Percentiles rank a stretch among this genome's conserved stretches.
Conservation (phyloP, 2,113 vertebrate genomes). For the Tachuris rubrigastra region DNA sequence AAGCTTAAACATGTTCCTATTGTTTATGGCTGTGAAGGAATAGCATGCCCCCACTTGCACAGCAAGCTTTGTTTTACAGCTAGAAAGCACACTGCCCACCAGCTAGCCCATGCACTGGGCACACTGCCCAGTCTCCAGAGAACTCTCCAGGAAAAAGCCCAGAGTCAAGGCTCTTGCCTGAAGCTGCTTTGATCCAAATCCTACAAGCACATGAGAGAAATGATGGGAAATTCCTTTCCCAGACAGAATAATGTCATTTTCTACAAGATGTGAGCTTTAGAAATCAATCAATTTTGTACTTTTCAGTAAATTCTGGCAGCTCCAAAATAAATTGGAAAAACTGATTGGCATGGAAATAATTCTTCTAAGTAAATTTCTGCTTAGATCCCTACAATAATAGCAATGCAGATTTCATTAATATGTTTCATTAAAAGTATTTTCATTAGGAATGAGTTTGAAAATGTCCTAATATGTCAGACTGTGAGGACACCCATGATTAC, state of each 20-base stretch:
- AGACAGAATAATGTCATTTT: background rate
- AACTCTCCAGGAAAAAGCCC: background rate
- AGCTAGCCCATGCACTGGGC: accelerated
- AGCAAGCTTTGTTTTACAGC: background rate
- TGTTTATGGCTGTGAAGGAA: background rate
- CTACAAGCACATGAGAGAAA: background rate
- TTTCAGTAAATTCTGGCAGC: background rate
- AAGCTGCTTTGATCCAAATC: background rate
- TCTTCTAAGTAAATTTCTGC: slow-evolving; percentile 3
- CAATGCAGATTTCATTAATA: background rate
- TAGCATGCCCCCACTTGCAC: background rate
- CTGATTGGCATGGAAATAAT: background rate
- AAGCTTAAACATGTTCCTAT: background rate
- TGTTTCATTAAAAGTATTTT: slow-evolving; percentile 10
- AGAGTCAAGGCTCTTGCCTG: background rate
- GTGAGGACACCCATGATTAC: background rate
- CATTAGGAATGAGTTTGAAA: background rate
- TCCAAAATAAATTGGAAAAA: slow-evolving; percentile 20
- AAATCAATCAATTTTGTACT: background rate
- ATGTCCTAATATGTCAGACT: background rate
- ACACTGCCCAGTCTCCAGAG: background rate
- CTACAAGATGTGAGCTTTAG: background rate
- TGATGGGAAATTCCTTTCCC: background rate
- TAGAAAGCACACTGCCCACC: background rate
- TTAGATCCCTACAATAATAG: background rate